Percentiles rank a stretch among this genome's conserved stretches.
phyloP scores from a whole-genome alignment of 2,888 invertebrate species.

The Nesidiocoris tenuis region DNA sequence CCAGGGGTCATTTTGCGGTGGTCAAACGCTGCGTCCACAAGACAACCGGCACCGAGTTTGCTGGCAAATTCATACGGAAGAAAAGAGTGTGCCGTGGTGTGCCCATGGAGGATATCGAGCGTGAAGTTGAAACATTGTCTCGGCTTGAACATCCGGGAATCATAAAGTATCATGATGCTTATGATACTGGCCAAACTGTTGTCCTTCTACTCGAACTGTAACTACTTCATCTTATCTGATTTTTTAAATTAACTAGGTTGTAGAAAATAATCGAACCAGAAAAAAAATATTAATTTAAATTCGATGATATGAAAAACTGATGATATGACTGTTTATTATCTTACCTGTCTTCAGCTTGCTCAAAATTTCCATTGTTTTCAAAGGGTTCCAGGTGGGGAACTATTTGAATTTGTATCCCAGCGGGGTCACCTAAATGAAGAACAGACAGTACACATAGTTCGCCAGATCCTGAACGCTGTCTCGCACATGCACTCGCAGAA shows the following conservation, averaged over 20 bases:
- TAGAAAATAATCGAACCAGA: neutral
- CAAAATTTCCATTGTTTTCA: too few species aligned
- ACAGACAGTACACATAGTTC: slow-evolving; percentile 52
- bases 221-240: slow-evolving; percentile 36
- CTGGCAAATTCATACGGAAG: slow-evolving; percentile 66
- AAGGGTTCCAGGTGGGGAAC: slow-evolving; percentile 63
- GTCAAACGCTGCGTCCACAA: slow-evolving; percentile 61
- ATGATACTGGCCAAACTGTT: slow-evolving; percentile 62
- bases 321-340: neutral
- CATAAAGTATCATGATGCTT: slow-evolving; percentile 63
- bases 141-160: slow-evolving; percentile 64
- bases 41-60: slow-evolving; percentile 59
- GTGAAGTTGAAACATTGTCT: slow-evolving; percentile 61
- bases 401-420: slow-evolving; percentile 59
- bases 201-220: slow-evolving; percentile 63
- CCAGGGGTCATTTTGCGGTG: slow-evolving; percentile 66
- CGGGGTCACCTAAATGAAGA: slow-evolving; percentile 47
- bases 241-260: neutral
- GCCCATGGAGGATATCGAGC: slow-evolving; percentile 61
- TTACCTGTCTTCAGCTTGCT: too few species aligned
- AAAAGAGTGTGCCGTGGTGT: slow-evolving; percentile 61
- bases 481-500: slow-evolving; percentile 63
- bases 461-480: slow-evolving; percentile 64
- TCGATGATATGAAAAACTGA: too few species aligned
- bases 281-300: neutral